Conservation (phyloP, 2,797 vertebrate genomes). For the Macropus fuliginosus region DNA sequence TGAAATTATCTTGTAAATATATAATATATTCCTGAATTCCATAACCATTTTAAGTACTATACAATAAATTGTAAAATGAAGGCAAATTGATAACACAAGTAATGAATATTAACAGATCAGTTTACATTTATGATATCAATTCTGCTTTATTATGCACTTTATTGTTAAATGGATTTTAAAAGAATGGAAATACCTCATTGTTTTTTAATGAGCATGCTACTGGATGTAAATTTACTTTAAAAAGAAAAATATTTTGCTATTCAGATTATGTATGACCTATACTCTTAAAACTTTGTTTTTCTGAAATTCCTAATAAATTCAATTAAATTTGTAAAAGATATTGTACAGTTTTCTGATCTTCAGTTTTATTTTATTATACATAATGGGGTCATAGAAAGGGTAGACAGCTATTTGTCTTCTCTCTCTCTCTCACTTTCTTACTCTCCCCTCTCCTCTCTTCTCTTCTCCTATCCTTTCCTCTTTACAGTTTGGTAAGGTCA, state of each 20-base stretch:
- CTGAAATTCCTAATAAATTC: constrained; percentile 68
- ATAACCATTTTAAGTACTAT: constrained; percentile 61
- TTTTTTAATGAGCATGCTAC: constrained; percentile 76
- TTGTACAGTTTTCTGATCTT: constrained; percentile 43
- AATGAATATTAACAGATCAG: constrained; percentile 74
- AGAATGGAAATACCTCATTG: constrained; percentile 77
- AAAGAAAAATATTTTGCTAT: constrained; percentile 78
- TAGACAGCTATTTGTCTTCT: not conserved
- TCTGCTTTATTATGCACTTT: constrained; percentile 79
- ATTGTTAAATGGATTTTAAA: constrained; percentile 81
- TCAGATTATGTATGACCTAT: constrained; percentile 73
- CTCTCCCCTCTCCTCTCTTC: too few relatives aligned
- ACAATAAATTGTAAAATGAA: constrained; percentile 75
- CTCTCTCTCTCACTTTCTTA: not conserved
- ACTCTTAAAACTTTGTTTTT: constrained; percentile 71
- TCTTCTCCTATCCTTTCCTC: not conserved
- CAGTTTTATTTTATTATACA: not conserved
- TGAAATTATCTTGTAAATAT: constrained; percentile 60
- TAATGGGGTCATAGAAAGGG: not conserved
- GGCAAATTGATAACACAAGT: constrained; percentile 73
- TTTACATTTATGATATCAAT: constrained; percentile 77
- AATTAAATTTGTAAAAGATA: constrained; percentile 60
- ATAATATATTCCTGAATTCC: constrained; percentile 58
- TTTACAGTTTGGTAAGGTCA: constrained; percentile 22
- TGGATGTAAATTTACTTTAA: constrained; percentile 77